Conservation (phyloP, 2,797 vertebrate species). For the Danio kyathit region DNA sequence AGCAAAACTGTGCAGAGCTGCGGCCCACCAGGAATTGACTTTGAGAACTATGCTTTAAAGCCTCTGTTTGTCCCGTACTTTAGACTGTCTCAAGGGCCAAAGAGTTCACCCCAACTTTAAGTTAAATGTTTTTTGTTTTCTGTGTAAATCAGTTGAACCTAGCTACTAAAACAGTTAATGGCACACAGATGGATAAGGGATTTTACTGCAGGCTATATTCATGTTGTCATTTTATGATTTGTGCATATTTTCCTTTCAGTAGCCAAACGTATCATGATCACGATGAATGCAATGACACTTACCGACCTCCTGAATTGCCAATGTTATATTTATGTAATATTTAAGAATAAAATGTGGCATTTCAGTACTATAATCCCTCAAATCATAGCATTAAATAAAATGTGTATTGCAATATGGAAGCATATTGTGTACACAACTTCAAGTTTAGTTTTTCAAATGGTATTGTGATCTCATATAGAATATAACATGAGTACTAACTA, state of each 20-base stretch:
- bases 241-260: neutral
- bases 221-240: neutral
- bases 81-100: neutral
- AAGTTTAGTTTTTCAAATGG: neutral
- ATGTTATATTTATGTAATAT: slow-evolving; percentile 10
- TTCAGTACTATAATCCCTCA: neutral
- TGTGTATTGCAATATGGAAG: neutral
- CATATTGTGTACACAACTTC: neutral
- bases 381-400: neutral
- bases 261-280: neutral
- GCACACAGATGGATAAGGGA: neutral
- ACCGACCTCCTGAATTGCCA: neutral
- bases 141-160: too few relatives aligned
- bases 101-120: neutral
- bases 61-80: neutral
- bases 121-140: neutral
- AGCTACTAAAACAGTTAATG: neutral
- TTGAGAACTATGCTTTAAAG: too few relatives aligned
- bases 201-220: neutral
- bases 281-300: neutral
- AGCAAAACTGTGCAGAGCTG: too few relatives aligned
- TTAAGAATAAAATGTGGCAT: neutral
- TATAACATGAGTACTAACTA: neutral
- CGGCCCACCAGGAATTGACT: too few relatives aligned
- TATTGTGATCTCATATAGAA: too few relatives aligned